Conservation (phyloP, 2,113 vertebrate genomes). For the Bostrychus sinensis region DNA sequence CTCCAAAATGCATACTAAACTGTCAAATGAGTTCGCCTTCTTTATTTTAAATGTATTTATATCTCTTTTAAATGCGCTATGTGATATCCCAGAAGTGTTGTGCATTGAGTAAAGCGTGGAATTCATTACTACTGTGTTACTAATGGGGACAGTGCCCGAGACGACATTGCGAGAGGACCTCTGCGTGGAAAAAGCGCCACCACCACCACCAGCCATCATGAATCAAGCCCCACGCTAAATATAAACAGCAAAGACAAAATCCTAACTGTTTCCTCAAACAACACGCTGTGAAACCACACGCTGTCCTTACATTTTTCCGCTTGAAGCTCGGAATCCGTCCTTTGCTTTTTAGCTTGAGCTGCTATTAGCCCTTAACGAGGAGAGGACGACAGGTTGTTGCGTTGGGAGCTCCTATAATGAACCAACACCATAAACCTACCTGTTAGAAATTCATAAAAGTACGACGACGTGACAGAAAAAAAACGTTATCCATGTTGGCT, state of each 20-base stretch:
- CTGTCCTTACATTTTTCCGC: background rate
- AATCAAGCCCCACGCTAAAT: conserved; percentile 27
- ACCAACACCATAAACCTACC: conserved; percentile 61
- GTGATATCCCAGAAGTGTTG: background rate
- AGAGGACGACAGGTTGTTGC: conserved; percentile 64
- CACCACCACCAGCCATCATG: conserved; percentile 26
- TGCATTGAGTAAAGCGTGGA: background rate
- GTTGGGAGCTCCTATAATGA: background rate
- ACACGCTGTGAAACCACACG: background rate
- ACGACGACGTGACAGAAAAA: conserved; percentile 2
- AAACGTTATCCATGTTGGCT: conserved; percentile 41
- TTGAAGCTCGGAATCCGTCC: background rate
- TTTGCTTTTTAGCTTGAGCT: background rate
- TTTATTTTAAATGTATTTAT: no score
- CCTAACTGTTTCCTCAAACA: background rate
- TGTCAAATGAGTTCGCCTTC: no score
- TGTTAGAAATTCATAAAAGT: conserved; percentile 60
- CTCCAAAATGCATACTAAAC: no score
- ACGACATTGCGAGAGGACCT: conserved; percentile 1
- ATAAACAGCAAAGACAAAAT: conserved; percentile 2
- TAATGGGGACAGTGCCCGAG: conserved; percentile 12
- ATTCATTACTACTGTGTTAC: background rate
- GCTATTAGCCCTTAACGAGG: conserved; percentile 4
- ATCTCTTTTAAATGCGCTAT: background rate
- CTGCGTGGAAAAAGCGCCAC: conserved; percentile 18